Base-by-base conservation (phyloP, 1,140 invertebrate species). In the Hycleus phaleratus region DNA sequence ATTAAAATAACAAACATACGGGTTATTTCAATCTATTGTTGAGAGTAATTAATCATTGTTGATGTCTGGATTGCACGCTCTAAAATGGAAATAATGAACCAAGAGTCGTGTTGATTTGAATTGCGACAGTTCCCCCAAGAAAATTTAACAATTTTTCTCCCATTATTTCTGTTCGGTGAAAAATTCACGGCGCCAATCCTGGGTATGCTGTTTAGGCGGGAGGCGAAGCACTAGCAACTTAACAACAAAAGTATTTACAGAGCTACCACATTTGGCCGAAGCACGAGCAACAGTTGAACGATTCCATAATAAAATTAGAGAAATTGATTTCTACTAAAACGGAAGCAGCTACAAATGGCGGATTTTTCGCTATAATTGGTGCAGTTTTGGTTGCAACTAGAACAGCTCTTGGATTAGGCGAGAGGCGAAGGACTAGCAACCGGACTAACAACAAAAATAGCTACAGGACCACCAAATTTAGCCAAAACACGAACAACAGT, bases 191-290 rank as follows among this genome's bases (percentile, higher is more conserved):
- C 2, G 50, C 51, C 39, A 39, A 38, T 49, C 45, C 55, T 8
- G 55, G 45, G 49, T 46, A 45, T 49, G 55, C 40, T 4, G 32
- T 32, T 4, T 32, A 32, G 2, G 32, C 32, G 40, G 26, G 49
- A 40, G 44, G 55, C 4, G 32, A 4, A 59, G 78, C 75, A 12
- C 75, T 69, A 39, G 76, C 69, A 1, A 76, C 71, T 6, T 72
- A 5, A 12, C 12, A 12, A 18, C 18, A 18, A 18, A 18, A 18
- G 18, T 18, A 18, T 1, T 1, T 18, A 77, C 12, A 38, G 59
- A 52, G 24, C 52, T 45, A 38, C 68, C 26, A 67, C 71, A 54
- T 68, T 56, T 47, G 18, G 55, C 59, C n/a, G 51, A 58, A 38
- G 50, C 43, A 12, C 42, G 12, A 3, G 51, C 46, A 38, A 61